phyloP scores from a whole-genome alignment of 1,140 invertebrate species.

The Kradibia gibbosae region DNA sequence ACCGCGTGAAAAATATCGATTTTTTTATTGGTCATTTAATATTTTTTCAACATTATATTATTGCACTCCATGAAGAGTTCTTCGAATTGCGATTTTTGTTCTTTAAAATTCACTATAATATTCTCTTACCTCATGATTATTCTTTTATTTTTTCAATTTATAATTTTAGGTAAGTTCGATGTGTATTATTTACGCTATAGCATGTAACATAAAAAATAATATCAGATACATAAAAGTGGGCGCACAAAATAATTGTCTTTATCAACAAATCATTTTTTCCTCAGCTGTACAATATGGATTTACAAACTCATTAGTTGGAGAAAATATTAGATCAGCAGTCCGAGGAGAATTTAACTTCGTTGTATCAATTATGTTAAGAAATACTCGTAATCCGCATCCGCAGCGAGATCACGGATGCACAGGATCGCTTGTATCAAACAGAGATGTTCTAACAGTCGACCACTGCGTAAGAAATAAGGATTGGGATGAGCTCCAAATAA shows the following conservation, averaged over 20 bases:
- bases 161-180: neutral
- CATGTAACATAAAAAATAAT: too few species aligned
- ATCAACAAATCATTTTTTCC: neutral
- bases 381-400: neutral
- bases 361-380: neutral
- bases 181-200: too few species aligned
- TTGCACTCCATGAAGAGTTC: too few species aligned
- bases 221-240: too few species aligned
- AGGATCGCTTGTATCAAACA: neutral
- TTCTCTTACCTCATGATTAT: neutral
- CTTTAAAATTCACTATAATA: too few species aligned
- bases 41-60: too few species aligned
- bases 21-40: too few species aligned
- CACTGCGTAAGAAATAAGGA: neutral
- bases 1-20: too few species aligned
- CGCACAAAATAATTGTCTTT: too few species aligned
- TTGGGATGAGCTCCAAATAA: neutral
- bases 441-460: neutral
- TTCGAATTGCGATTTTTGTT: too few species aligned
- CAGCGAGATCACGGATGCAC: neutral
- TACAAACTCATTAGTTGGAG: neutral
- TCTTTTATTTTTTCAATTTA: neutral
- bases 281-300: neutral
- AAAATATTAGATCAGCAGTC: neutral
- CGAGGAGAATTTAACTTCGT: neutral